Conservation (phyloP, 2,797 vertebrate species). For the Poeciliopsis paucimaculata region DNA sequence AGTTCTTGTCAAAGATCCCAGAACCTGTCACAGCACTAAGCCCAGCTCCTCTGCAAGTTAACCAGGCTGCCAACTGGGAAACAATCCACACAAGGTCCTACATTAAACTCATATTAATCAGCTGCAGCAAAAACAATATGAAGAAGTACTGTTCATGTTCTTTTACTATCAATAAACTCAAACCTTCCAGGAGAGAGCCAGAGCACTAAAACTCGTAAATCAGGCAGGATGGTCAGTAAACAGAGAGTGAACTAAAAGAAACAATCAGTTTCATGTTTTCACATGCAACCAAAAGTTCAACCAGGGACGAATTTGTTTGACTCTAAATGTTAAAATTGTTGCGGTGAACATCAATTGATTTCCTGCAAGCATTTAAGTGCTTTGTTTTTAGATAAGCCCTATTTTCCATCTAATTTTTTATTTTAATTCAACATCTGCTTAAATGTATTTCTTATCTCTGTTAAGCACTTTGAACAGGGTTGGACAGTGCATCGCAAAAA, state of each 20-base stretch:
- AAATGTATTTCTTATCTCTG: neutral
- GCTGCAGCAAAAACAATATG: neutral
- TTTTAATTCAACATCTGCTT: neutral
- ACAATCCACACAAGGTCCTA: neutral
- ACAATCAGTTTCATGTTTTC: neutral
- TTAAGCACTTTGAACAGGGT: neutral
- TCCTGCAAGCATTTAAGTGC: neutral
- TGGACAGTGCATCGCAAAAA: neutral
- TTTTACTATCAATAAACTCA: neutral
- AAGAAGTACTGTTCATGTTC: neutral
- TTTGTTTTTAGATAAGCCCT: neutral
- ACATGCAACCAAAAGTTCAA: neutral
- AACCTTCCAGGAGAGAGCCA: neutral
- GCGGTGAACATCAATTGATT: neutral
- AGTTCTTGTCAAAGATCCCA: slow-evolving; percentile 6
- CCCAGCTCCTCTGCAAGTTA: neutral
- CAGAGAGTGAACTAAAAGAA: neutral
- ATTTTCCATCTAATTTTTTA: neutral
- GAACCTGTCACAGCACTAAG: neutral
- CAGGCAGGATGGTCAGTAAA: neutral
- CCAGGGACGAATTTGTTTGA: too few relatives aligned
- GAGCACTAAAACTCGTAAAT: neutral
- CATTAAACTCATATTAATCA: neutral
- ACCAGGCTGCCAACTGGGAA: neutral
- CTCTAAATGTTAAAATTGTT: neutral